Percentiles rank a stretch among this genome's conserved stretches.
These are phyloP conservation scores for Andrena dorsata DNA, from an alignment of 2,888 invertebrate species.

Conservation along the genomic window DNA sequence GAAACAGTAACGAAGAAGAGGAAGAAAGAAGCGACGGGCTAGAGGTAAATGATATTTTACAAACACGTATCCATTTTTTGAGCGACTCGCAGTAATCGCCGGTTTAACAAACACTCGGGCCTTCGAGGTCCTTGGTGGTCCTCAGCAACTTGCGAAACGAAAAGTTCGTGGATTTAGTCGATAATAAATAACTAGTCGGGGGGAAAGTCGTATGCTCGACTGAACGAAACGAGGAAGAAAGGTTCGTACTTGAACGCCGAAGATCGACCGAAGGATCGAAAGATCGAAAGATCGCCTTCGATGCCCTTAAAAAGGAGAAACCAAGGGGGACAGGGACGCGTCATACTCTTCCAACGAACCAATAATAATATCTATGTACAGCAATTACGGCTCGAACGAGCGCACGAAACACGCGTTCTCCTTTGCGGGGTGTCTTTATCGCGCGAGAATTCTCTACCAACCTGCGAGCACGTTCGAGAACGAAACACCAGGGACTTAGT, in stretches of 20 bases:
- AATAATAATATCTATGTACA: constrained; percentile 51
- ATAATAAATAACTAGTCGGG: constrained; percentile 36
- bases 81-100: not conserved
- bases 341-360: constrained; percentile 28
- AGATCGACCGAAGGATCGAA: not conserved
- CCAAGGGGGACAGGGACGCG: not conserved
- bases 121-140: not conserved
- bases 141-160: not conserved
- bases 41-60: constrained; percentile 18
- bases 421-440: constrained; percentile 18
- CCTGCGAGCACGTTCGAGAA: not conserved
- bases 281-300: not conserved
- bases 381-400: constrained; percentile 54
- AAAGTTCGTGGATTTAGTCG: not conserved
- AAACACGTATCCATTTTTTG: not conserved
- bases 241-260: not conserved
- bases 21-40: not conserved
- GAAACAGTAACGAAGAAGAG: not conserved
- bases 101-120: not conserved
- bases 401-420: constrained; percentile 52
- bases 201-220: not conserved
- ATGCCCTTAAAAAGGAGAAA: not conserved
- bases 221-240: not conserved
- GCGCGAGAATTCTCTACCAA: constrained; percentile 6
- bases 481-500: not conserved